Evolutionary conservation across 1,140 invertebrate species (phyloP), one percentile per base, ranked within the genome.

Genomic region (Drosophila equinoxialis): DNA sequence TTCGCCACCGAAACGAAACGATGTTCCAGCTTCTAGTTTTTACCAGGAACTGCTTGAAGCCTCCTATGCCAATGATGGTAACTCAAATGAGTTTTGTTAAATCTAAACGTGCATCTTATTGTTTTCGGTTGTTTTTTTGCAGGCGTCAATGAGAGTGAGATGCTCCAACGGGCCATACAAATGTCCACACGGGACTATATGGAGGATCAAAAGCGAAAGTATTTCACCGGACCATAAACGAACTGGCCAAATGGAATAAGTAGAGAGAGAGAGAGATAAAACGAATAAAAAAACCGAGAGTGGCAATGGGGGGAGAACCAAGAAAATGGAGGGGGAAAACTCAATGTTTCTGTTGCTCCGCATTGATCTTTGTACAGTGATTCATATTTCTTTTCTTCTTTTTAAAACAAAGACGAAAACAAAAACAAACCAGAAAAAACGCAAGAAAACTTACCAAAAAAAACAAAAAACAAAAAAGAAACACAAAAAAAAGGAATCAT

Each of bases 101-200:
- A 30, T 30, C 30, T 30, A 30, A 30, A 30, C 6, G 1, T 6
- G 0, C 8, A 6, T 11, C 35, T 59, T 6, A 6, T 30, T n/a
- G 7, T 51, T 65, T n/a, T 35, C 2, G 8, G 2, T 39, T 33
- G 39, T 67, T 30, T n/a, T 42, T 14, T 39, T 67, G 23, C 10
- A 92, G 91, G 85, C 37, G 58, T 75, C 20, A 91, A 78, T 59
- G 91, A 92, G 64, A 77, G 77, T 60, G 90, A 91, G 59, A 92
- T 92, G 91, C 74, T 92, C 13, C 83, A 91, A 58, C 90, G 86
- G 30, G 91, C 91, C 30, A 91, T 92, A 54, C 90, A 91, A 72
- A 86, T 92, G 81, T 92, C 91, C 10, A 91, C 91, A 35, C 82
- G 87, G 7, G 91, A 92, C 39, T 92, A 91, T 65, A 91, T 92